These are phyloP conservation scores for Aphrocallistes beatrix DNA, from an alignment of 37 sponge, comb jelly and placozoan species.

Conservation along the genomic window DNA sequence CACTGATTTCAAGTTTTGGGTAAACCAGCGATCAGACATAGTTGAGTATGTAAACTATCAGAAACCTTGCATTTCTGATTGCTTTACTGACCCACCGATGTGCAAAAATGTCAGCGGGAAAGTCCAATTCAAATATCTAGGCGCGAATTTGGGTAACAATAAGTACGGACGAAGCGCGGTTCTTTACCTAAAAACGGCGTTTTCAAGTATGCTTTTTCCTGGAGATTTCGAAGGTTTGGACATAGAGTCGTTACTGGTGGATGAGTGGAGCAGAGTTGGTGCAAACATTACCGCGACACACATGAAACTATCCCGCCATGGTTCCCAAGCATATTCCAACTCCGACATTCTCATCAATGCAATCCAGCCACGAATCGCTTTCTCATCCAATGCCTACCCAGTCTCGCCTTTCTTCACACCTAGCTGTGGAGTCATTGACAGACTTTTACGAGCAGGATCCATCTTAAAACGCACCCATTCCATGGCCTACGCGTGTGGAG, in stretches of 20 bases:
- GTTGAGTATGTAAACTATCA: constrained; percentile 9
- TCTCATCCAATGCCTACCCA: neutral
- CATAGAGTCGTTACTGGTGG: constrained; percentile 2
- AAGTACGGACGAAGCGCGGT: neutral
- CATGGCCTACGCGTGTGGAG: neutral
- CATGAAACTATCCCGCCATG: neutral
- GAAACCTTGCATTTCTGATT: neutral
- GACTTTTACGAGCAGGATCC: neutral
- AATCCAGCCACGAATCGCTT: neutral
- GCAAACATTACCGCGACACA: neutral
- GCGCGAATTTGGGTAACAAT: neutral
- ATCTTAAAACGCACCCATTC: neutral
- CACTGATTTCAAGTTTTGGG: neutral
- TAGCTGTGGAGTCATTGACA: neutral
- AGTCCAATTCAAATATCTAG: neutral
- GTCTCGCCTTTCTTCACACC: neutral
- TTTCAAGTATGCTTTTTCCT: neutral
- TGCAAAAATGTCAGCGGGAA: neutral
- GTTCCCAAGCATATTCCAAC: neutral
- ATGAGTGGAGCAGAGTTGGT: neutral
- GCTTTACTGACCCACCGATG: neutral
- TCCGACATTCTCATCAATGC: constrained; percentile 5
- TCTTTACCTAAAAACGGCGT: neutral
- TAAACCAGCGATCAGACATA: neutral
- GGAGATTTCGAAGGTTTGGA: constrained; percentile 17